Percentiles rank a stretch among this genome's conserved stretches.
phyloP scores from a whole-genome alignment of 2,888 invertebrate genomes.

The Patella ulyssiponensis region DNA sequence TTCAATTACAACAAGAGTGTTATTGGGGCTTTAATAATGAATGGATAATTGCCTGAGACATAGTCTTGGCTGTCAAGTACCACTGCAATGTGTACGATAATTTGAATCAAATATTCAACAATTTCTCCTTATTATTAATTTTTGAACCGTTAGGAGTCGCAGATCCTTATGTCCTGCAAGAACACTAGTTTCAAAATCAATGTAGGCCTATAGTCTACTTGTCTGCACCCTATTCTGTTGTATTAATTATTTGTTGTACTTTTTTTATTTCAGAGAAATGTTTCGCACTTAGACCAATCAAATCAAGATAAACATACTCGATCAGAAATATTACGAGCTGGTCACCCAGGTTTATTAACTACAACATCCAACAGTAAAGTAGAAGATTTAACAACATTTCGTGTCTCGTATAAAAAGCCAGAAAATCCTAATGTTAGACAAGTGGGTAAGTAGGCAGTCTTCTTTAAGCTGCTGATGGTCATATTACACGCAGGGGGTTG shows the following conservation, averaged over 20 bases:
- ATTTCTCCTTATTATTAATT: too few species aligned
- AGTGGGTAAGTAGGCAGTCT: conserved; percentile 42
- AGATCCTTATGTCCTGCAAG: too few species aligned
- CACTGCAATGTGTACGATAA: too few species aligned
- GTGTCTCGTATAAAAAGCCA: conserved; percentile 62
- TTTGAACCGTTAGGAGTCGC: too few species aligned
- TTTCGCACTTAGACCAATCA: conserved; percentile 54
- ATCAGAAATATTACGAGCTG: conserved; percentile 58
- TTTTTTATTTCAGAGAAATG: conserved; percentile 52
- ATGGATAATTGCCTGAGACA: too few species aligned
- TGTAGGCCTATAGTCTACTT: neutral
- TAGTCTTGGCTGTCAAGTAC: too few species aligned
- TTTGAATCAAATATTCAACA: too few species aligned
- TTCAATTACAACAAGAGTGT: too few species aligned
- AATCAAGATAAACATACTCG: conserved; percentile 49
- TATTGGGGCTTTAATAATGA: too few species aligned
- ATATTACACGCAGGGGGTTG: too few species aligned
- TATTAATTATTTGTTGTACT: neutral
- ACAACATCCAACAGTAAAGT: conserved; percentile 53
- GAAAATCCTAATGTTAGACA: conserved; percentile 50
- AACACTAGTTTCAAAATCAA: too few species aligned
- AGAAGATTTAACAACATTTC: conserved; percentile 59
- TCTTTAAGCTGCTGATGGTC: too few species aligned
- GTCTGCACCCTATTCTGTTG: neutral
- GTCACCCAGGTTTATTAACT: conserved; percentile 65